Evolutionary conservation across 2,797 vertebrate genomes (phyloP).

Genomic region (Ambastaia sidthimunki): DNA sequence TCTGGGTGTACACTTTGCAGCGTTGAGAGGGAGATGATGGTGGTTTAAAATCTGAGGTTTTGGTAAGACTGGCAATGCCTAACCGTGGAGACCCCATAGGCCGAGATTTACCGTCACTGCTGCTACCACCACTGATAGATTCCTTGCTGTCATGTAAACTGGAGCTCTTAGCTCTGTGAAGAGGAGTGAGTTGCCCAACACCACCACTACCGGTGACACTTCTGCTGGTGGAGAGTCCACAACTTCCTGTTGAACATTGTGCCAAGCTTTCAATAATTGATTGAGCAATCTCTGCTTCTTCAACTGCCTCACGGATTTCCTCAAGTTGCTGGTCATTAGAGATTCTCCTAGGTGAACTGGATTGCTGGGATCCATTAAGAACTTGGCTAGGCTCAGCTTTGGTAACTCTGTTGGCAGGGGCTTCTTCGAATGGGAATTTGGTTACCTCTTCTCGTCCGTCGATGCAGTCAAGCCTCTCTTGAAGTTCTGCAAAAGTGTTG

Average conservation of each 20-base stretch:
- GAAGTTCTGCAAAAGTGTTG: conserved; percentile 98
- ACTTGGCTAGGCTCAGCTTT: conserved; percentile 69
- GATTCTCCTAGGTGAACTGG: conserved; percentile 71
- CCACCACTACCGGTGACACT: conserved; percentile 81
- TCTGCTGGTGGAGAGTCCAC: conserved; percentile 80
- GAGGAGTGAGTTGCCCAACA: conserved; percentile 71
- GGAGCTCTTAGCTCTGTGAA: conserved; percentile 80
- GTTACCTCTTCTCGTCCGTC: conserved; percentile 94
- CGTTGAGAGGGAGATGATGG: conserved; percentile 93
- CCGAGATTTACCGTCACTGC: conserved; percentile 87
- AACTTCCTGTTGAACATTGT: conserved; percentile 70
- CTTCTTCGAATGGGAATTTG: conserved; percentile 91
- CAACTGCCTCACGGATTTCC: conserved; percentile 82
- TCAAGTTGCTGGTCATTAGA: conserved; percentile 81
- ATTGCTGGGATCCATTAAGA: conserved; percentile 62
- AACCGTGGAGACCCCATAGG: conserved; percentile 92
- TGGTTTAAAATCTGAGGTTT: conserved; percentile 93
- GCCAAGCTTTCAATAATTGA: conserved; percentile 79
- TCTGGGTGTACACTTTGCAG: conserved; percentile 94
- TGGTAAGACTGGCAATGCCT: conserved; percentile 93
- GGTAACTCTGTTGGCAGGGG: conserved; percentile 75
- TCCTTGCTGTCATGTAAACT: conserved; percentile 87
- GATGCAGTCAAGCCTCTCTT: conserved; percentile 95
- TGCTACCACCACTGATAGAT: conserved; percentile 80
- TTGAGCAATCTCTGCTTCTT: conserved; percentile 79